phyloP scores from a whole-genome alignment of 2,797 vertebrate genomes.

The Pterois miles region DNA sequence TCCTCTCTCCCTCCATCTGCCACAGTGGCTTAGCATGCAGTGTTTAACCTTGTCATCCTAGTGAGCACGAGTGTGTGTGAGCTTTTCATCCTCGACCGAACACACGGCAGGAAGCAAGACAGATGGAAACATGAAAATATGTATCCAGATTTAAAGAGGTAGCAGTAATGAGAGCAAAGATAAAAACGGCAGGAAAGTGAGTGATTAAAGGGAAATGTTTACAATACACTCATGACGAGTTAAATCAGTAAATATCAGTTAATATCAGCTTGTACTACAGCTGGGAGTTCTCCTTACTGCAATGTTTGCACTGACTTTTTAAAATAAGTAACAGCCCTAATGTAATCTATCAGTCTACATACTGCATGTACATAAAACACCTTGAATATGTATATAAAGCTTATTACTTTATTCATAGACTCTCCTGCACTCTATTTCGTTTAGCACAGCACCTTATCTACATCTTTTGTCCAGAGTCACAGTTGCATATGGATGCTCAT shows the following conservation, averaged over 20 bases:
- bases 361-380: neutral
- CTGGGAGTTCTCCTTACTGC: neutral
- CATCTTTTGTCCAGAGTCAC: neutral
- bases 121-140: conserved; percentile 44
- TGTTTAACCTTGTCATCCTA: conserved; percentile 49
- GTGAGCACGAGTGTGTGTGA: conserved; percentile 10
- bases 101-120: conserved; percentile 31
- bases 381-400: neutral
- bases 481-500: neutral
- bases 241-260: neutral
- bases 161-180: neutral
- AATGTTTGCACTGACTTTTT: neutral
- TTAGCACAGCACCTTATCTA: neutral
- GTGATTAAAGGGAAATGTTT: conserved; percentile 13
- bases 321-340: neutral
- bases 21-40: conserved; percentile 50
- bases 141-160: conserved; percentile 26
- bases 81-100: conserved; percentile 33
- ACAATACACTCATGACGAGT: neutral
- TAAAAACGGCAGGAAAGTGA: conserved; percentile 3
- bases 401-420: neutral
- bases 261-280: neutral
- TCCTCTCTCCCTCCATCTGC: conserved; percentile 40
- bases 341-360: neutral
- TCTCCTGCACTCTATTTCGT: neutral